Base-by-base conservation (phyloP, 92 coral and sea anemone genomes). In the Paragorgia papillata region DNA sequence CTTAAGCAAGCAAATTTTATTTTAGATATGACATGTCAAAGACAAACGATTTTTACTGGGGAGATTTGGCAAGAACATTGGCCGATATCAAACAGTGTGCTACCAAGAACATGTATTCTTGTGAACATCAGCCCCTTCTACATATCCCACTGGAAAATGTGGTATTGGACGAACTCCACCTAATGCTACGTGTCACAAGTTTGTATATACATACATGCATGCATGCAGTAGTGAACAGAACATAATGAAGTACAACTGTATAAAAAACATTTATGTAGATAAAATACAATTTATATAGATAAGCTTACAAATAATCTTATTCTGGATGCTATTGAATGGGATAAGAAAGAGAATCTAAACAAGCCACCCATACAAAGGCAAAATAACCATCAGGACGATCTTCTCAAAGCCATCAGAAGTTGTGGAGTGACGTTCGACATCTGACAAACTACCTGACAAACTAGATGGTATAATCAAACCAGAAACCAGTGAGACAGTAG, bases 101-200 rank as follows among this genome's bases (percentile, higher is more conserved):
- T 37, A 40, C 9, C 14, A 48, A 78, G 25, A 54, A 67, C 30
- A 24, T 30, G 40, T 78, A 51, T 41, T 83, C 87, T 66, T 83
- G 87, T 67, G 56, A 31, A 53, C 87, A 77, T 35, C 84, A 63
- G 53, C 83, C 79, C 37, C 46, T 83, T 30, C 62, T 78, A 30
- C 21, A 75, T 25, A 79, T 84, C n/a, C n/a, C n/a, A n/a, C n/a
- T n/a, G n/a, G n/a, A n/a, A n/a, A n/a, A n/a, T n/a, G n/a, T n/a
- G n/a, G n/a, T n/a, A n/a, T n/a, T n/a, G n/a, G n/a, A n/a, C n/a
- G n/a, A n/a, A n/a, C n/a, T n/a, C n/a, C n/a, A 28, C 84, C 67
- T 85, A 43, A 85, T 80, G 87, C 87, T 83, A 26, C 67, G 83
- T 40, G 79, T 83, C 15, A 83, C 87, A 66, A 83, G 87, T 66